phyloP scores from a whole-genome alignment of 30 jellyfish, hydroid and myxozoan species.

The Mastigias papua region DNA sequence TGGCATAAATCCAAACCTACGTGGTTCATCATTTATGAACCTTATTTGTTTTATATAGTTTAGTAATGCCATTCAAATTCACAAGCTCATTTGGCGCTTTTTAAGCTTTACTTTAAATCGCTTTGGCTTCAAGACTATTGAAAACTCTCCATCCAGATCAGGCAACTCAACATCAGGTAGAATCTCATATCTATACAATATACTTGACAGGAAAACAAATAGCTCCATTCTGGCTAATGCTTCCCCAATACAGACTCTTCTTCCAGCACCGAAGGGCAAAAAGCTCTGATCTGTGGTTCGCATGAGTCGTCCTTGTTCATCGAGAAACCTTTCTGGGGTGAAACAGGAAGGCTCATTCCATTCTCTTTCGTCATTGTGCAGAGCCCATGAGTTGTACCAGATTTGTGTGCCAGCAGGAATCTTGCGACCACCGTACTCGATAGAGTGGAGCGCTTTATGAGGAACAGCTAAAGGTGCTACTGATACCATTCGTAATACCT shows the following conservation, averaged over 20 bases:
- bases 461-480: slow-evolving; percentile 85
- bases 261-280: slow-evolving; percentile 95
- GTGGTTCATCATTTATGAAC: too few relatives aligned
- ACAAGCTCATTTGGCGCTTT: neutral
- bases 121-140: slow-evolving; percentile 2
- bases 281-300: slow-evolving; percentile 63
- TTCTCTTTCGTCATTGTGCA: slow-evolving; percentile 74
- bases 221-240: slow-evolving; percentile 57
- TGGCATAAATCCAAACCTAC: too few relatives aligned
- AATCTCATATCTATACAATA: neutral
- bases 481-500: slow-evolving; percentile 66
- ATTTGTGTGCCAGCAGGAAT: slow-evolving; percentile 78
- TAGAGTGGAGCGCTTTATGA: slow-evolving; percentile 58
- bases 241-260: slow-evolving; percentile 92
- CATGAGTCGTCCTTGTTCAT: slow-evolving; percentile 50
- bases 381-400: slow-evolving; percentile 77
- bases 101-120: neutral
- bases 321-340: slow-evolving; percentile 84
- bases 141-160: slow-evolving; percentile 12
- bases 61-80: neutral
- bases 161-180: neutral
- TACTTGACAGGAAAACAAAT: slow-evolving; percentile 7
- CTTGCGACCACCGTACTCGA: slow-evolving; percentile 55
- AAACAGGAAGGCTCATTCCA: slow-evolving; percentile 85
- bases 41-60: too few relatives aligned